Base-by-base conservation (phyloP, 2,113 vertebrate species). In the Takifugu flavidus region DNA sequence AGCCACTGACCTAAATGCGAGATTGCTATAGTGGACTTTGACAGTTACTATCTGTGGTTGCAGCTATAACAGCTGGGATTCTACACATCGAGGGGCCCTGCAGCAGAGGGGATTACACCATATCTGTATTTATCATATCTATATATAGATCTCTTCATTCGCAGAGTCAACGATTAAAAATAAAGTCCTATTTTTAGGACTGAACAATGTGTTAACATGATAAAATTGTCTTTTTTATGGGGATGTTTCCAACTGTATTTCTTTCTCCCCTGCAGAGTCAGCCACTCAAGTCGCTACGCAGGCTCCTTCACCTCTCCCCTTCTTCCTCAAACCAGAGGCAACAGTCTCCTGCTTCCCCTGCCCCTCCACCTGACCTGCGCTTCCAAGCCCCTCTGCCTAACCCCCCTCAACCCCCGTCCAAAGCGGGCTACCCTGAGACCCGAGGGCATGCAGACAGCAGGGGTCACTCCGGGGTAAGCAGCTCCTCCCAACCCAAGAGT, bases 201-300 rank as follows among this genome's bases (percentile, higher is more conserved):
- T 10, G 11, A 39, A 39, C 2, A 10, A 10, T 39, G 34, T 39
- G 2, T 39, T 39, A 39, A 8, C 34, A 39, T 20, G 34, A 13
- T 20, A 43, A 25, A 27, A 39, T 25, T 62, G 4, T 52, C 10
- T 0, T 62, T 0, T 62, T 53, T 27, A 27, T 6, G 56, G 44
- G 45, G 29, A 13, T 27, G 51, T 64, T 2, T 54, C 42, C 5
- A 50, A 0, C 56, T 20, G 20, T 20, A 11, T 62, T 4, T 59
- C 4, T 66, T 52, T 56, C 20, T 58, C 62, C 39, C 53, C 29
- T 31, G 88, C 91, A 99, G 97, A 98, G 91, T 85, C 96, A 99
- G 71, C 95, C 96, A 0, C 90, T 99, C 72, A 98, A 95, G 90
- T 99, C 97, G 11, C 93, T 98, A 42, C 95, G 97, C 49, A 93